Conservation (phyloP, 2,113 vertebrate species). For the Poeciliopsis turrubarensis region DNA sequence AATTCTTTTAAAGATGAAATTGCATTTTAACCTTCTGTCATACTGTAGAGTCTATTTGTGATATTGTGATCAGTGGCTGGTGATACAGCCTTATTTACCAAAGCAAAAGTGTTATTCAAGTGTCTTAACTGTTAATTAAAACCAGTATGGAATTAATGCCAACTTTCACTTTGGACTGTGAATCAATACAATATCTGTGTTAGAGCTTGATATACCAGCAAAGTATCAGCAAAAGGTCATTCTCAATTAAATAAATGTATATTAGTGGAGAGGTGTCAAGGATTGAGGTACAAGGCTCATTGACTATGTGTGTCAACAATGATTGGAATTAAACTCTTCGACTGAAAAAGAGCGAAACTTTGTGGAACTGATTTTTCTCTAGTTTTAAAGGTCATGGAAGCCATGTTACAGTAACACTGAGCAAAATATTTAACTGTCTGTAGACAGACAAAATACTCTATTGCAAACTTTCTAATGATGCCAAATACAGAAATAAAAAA, state of each 20-base stretch:
- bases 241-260: slow-evolving; percentile 64
- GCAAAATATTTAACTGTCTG: background rate
- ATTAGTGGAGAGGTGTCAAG: slow-evolving; percentile 53
- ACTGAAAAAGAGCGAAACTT: background rate
- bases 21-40: no score
- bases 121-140: background rate
- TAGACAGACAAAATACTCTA: background rate
- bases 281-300: slow-evolving; percentile 35
- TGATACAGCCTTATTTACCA: background rate
- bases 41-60: no score
- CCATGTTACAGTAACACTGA: background rate
- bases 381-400: no score
- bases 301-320: slow-evolving; percentile 33
- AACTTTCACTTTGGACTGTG: background rate
- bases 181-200: slow-evolving; percentile 6
- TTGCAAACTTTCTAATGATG: no score
- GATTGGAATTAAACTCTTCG: background rate
- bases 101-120: background rate
- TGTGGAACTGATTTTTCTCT: background rate
- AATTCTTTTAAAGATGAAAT: no score
- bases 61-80: no score
- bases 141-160: background rate
- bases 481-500: no score
- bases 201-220: slow-evolving; percentile 28
- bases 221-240: slow-evolving; percentile 46